Percentiles rank a stretch among this genome's conserved stretches.
Conservation (phyloP, 2,797 vertebrate species). For the Pseudomugil tenellus region DNA sequence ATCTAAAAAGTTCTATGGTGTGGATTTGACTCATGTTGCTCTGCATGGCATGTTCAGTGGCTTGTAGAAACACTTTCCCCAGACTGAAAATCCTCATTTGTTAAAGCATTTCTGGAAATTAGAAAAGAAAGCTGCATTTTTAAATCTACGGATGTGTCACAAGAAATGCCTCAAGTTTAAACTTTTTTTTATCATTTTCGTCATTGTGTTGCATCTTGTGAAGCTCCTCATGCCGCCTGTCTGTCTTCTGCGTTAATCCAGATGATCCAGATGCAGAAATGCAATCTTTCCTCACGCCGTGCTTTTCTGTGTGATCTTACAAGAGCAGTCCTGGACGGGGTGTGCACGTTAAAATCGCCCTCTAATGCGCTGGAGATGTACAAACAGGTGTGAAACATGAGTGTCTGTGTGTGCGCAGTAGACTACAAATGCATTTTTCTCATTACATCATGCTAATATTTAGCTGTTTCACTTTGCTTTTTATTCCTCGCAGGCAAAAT, state of each 20-base stretch:
- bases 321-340: too few species aligned
- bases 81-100: slow-evolving; percentile 62
- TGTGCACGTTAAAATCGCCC: neutral
- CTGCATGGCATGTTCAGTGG: slow-evolving; percentile 84
- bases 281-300: slow-evolving; percentile 1
- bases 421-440: neutral
- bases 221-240: slow-evolving; percentile 14
- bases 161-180: too few species aligned
- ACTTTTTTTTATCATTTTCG: neutral
- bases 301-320: slow-evolving; percentile 11
- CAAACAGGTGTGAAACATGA: neutral
- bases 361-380: neutral
- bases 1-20: slow-evolving; percentile 55
- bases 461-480: neutral
- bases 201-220: neutral
- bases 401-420: slow-evolving; percentile 6
- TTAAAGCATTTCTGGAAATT: slow-evolving; percentile 60
- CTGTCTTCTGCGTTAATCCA: slow-evolving; percentile 27
- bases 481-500: neutral
- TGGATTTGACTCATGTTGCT: slow-evolving; percentile 77
- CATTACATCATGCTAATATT: neutral
- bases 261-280: slow-evolving; percentile 15
- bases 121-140: slow-evolving; percentile 28
- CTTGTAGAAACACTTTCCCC: slow-evolving; percentile 73
- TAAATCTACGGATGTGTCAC: slow-evolving; percentile 40